A percentile compares a stretch with the other conserved stretches of the same genome.
These are phyloP conservation scores for Euplexia lucipara DNA, from an alignment of 2,888 invertebrate species.

Conservation along the genomic window DNA sequence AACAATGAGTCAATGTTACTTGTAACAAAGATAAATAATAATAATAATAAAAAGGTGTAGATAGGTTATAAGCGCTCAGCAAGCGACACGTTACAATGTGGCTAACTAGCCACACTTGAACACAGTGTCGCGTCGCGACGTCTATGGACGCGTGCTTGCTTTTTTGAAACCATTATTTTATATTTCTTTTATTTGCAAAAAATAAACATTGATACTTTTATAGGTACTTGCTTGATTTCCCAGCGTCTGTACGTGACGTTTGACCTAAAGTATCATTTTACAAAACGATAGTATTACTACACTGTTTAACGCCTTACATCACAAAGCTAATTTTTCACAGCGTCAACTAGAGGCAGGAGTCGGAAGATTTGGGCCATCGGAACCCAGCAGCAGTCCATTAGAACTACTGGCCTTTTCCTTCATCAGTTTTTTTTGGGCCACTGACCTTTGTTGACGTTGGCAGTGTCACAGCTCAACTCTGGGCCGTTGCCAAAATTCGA, in stretches of 20 bases:
- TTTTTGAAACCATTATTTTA: no score
- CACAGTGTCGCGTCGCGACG: no score
- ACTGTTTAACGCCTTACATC: neutral
- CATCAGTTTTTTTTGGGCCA: constrained; percentile 84
- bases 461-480: constrained; percentile 83
- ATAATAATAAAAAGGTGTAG: no score
- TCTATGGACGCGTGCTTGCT: no score
- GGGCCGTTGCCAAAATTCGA: constrained; percentile 87
- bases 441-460: constrained; percentile 89
- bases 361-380: constrained; percentile 21
- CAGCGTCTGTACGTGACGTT: constrained; percentile 2
- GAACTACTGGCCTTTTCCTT: constrained; percentile 74
- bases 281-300: neutral
- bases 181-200: no score
- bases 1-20: no score
- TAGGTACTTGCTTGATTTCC: no score
- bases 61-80: no score
- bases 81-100: no score
- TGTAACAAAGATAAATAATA: no score
- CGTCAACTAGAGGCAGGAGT: neutral
- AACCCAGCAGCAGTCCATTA: constrained; percentile 63
- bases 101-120: no score
- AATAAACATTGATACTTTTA: no score
- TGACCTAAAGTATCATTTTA: neutral
- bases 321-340: neutral